Evolutionary conservation across 2,797 vertebrate genomes (phyloP), one percentile per base, ranked within the genome.

Genomic region (Epinephelus malabaricus): DNA sequence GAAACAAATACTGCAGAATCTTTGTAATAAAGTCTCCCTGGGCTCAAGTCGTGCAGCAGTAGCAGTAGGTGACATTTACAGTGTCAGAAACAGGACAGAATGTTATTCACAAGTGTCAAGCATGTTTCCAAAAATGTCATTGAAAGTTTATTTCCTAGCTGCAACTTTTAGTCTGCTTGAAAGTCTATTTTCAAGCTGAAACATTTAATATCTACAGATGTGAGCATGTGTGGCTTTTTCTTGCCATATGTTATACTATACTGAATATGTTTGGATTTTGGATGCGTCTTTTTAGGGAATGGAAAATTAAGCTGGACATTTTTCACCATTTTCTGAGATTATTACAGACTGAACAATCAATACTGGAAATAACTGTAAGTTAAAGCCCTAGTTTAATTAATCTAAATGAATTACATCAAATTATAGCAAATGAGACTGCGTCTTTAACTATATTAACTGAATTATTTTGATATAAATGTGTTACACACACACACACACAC

Each of bases 281-380:
- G 27, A 7, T 12, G 19, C 1, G 1, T 17, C 13, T 21, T 5
- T 2, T 1, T 15, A 7, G 17, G 6, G 2, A 6, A 13, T 25
- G 12, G 21, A 25, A 30, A 9, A 30, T 6, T 17, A 23, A 56
- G 54, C 14, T 49, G 45, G 15, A 64, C 43, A 49, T 38, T 18
- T 47, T 21, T 50, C 1, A 27, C 12, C 12, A 40, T 38, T 46
- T 27, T 23, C 4, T 54, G 12, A 54, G 23, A 23, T 23, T 8
- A 64, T 47, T 47, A n/a, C n/a, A 14, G 1, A 64, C 6, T 18
- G 51, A 71, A 27, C 9, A 61, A 67, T 25, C 0, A 21, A 49
- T 3, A 30, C 27, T 30, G 11, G 21, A 55, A 40, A 11, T 2
- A 47, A 27, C 4, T 0, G 0, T 49, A 2, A 5, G 5, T 60